phyloP scores from a whole-genome alignment of 2,797 vertebrate species.

The Garrulus glandarius region DNA sequence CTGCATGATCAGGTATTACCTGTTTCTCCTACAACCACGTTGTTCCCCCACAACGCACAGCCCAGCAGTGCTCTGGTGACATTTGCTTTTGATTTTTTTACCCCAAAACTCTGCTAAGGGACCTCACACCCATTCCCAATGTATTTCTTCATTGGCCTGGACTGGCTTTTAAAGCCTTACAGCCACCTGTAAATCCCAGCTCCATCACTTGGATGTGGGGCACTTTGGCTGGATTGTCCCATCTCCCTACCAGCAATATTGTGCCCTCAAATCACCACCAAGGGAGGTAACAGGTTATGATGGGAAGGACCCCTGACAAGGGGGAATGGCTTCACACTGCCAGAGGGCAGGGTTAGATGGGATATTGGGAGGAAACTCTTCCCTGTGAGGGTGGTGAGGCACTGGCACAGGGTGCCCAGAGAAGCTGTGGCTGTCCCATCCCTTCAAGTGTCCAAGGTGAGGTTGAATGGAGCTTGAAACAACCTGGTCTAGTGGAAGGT shows the following conservation, averaged over 20 bases:
- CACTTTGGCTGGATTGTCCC: accelerated
- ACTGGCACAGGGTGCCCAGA: neutral
- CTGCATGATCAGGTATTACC: accelerated
- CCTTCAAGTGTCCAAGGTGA: neutral
- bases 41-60: accelerated
- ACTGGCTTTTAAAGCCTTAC: neutral
- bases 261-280: accelerated
- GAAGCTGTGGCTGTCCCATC: neutral
- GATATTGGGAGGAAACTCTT: neutral
- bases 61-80: neutral
- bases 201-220: neutral
- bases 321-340: neutral
- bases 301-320: neutral
- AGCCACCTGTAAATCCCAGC: neutral
- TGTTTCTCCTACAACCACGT: neutral
- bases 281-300: accelerated
- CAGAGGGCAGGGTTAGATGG: neutral
- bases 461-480: accelerated
- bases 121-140: accelerated
- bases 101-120: neutral
- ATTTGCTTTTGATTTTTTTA: neutral
- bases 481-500: neutral
- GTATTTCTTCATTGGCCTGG: accelerated
- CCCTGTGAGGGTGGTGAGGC: neutral
- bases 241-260: accelerated